Evolutionary conservation across 2,113 vertebrate genomes (phyloP).

Genomic region (Vidua macroura): DNA sequence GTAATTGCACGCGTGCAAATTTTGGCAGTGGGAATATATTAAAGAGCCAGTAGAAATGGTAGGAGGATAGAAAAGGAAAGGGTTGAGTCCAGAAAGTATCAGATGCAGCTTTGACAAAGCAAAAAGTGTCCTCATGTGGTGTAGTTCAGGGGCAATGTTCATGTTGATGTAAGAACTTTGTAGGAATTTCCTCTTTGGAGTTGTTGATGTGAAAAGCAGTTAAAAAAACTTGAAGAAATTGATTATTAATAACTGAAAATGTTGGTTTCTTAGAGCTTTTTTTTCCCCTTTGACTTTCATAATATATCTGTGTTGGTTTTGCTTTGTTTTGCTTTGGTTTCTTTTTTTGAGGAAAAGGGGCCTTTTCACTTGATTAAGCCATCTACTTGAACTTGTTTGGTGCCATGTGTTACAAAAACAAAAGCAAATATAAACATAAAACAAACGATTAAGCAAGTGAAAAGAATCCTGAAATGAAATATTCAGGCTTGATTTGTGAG

Average conservation of each 20-base stretch:
- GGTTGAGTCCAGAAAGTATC: not conserved
- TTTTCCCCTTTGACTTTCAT: not conserved
- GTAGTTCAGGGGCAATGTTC: accelerated
- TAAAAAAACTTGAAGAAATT: not conserved
- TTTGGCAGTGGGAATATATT: not conserved
- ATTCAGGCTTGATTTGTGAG: not conserved
- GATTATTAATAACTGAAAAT: not conserved
- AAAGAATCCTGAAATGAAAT: constrained; percentile 13
- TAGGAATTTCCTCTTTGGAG: not conserved
- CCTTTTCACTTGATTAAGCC: not conserved
- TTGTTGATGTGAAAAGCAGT: not conserved
- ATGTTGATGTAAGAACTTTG: not conserved
- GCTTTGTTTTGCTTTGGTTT: not conserved
- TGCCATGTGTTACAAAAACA: not conserved
- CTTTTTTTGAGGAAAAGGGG: not conserved
- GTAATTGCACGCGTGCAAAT: not conserved
- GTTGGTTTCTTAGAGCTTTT: not conserved
- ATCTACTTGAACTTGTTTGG: not conserved
- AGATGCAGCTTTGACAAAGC: not conserved
- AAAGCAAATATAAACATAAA: not conserved
- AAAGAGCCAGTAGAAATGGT: not conserved
- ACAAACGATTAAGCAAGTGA: not conserved
- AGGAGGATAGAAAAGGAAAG: not conserved
- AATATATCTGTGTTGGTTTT: not conserved
- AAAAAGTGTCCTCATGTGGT: not conserved